A percentile compares a stretch with the other conserved stretches of the same genome.
These are phyloP conservation scores for Cherax quadricarinatus DNA, from an alignment of 1,140 invertebrate species.

Conservation along the genomic window DNA sequence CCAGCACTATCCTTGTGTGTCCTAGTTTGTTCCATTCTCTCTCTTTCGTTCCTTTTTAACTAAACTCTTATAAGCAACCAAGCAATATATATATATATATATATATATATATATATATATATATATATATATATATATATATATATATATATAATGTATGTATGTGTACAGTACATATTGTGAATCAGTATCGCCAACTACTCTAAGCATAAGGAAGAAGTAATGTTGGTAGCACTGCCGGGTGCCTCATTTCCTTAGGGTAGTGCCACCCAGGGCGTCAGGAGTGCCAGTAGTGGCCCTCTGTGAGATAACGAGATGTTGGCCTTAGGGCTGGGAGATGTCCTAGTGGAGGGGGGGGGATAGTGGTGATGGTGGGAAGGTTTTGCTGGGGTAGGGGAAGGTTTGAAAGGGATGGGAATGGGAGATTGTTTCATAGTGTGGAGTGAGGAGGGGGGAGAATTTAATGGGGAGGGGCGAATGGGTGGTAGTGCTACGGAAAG, in stretches of 20 bases:
- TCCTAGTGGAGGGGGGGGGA: slow-evolving; percentile 1
- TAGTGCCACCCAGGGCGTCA: slow-evolving; percentile 51
- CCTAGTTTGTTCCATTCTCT: neutral
- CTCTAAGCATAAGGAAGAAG: neutral
- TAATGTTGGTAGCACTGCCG: slow-evolving; percentile 8
- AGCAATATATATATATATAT: neutral
- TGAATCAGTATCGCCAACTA: neutral
- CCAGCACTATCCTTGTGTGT: neutral
- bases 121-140: too few species aligned
- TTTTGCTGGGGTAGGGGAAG: neutral
- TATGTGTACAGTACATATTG: too few species aligned
- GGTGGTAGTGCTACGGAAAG: neutral
- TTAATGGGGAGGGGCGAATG: neutral
- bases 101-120: too few species aligned
- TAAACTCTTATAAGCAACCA: too few species aligned
- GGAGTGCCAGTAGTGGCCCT: slow-evolving; percentile 42
- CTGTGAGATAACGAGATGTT: slow-evolving; percentile 53
- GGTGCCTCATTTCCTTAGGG: slow-evolving; percentile 60
- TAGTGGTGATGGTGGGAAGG: neutral
- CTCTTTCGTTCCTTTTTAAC: too few species aligned
- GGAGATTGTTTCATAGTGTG: neutral
- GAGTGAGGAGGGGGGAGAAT: neutral
- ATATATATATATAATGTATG: too few species aligned
- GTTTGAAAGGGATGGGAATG: neutral
- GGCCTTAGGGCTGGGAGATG: slow-evolving; percentile 33